These are phyloP conservation scores for Acanthosepion lycidas DNA, from an alignment of 2,888 invertebrate genomes.

Conservation along the genomic window DNA sequence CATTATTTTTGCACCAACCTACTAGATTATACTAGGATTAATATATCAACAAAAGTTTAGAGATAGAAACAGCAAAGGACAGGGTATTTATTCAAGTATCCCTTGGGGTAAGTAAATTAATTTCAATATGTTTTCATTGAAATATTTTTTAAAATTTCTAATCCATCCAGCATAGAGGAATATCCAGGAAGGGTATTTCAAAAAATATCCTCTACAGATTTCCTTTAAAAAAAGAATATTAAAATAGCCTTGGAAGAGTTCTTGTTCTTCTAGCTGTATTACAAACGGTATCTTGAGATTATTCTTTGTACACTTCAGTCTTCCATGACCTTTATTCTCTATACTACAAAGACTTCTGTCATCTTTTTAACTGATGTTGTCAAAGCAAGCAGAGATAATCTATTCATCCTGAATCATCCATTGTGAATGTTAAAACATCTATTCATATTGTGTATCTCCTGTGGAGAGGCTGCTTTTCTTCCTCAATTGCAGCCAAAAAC, in stretches of 20 bases:
- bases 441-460: neutral
- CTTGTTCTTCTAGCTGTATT: neutral
- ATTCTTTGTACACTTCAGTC: neutral
- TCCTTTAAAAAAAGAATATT: neutral
- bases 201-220: neutral
- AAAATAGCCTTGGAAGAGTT: neutral
- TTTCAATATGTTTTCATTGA: too few relatives aligned
- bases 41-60: too few relatives aligned
- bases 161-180: too few relatives aligned
- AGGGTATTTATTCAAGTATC: too few relatives aligned
- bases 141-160: too few relatives aligned
- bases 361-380: conserved; percentile 5
- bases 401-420: neutral
- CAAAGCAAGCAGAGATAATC: neutral
- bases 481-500: neutral
- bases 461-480: neutral
- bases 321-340: neutral
- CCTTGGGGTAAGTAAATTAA: too few relatives aligned
- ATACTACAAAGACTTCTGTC: neutral
- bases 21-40: too few relatives aligned
- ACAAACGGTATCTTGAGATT: neutral
- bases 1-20: too few relatives aligned
- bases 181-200: neutral
- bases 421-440: neutral
- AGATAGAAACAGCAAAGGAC: too few relatives aligned